Base-by-base conservation (phyloP, 92 coral and sea anemone species). In the Phenganax stokvisi region DNA sequence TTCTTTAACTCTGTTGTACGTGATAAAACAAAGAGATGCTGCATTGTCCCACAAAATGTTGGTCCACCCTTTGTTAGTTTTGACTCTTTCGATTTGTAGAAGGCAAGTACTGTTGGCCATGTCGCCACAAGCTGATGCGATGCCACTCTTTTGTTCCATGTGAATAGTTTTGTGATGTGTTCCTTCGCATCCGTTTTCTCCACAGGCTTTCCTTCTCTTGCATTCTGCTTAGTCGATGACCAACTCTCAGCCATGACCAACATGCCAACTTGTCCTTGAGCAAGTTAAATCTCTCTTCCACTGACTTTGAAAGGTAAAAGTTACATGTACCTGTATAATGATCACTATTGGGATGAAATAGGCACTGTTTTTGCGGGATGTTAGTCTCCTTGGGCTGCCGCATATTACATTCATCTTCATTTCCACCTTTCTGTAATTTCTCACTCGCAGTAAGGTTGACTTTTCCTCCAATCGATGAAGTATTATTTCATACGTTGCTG, bases 41-140 rank as follows among this genome's bases (percentile, higher is more conserved):
- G 70, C 77, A 64, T 37, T 86, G 81, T 86, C 90, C 85, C 85
- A 84, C 79, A 74, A 56, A 13, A 80, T 76, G 75, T 82, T 86
- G 6, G 57, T 54, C 76, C 62, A 86, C 9, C 86, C 88, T 76
- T 58, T 57, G 58, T 79, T 81, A 16, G 88, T 82, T 47, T 71
- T 64, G 60, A 85, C 55, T 72, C 68, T 89, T 63, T 85, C 84
- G 27, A 89, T 56, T 68, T 85, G 91, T 9, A 83, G 65, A 29
- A 85, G 75, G 56, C 89, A 83, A 3, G 76, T 72, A 57, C 74
- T 84, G 20, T 20, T 62, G 47, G 28, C 3, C 17, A 62, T 58
- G 12, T 44, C 51, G 30, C 52, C 58, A 68, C 86, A 77, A 10
- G 58, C 27, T n/a, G 78, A 69, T 1, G 81, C 79, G n/a, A 59